Conservation (phyloP, 2,797 vertebrate species). For the Chelon auratus region DNA sequence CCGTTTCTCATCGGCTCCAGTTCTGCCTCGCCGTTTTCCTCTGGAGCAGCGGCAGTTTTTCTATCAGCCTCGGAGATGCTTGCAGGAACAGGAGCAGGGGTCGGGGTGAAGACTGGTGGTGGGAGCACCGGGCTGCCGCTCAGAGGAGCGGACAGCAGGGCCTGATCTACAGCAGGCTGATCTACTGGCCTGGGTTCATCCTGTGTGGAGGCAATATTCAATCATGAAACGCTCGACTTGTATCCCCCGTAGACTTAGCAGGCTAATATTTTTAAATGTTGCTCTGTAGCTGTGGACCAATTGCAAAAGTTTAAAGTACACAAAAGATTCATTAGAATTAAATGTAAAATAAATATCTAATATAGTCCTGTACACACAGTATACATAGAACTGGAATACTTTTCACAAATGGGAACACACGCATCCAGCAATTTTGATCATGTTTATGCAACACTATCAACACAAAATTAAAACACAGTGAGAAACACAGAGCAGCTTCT, state of each 20-base stretch:
- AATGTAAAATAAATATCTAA: background rate
- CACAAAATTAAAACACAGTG: background rate
- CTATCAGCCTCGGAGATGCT: slow-evolving; percentile 72
- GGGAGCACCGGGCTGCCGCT: slow-evolving; percentile 72
- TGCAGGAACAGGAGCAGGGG: slow-evolving; percentile 34
- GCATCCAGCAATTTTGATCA: background rate
- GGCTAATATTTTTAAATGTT: background rate
- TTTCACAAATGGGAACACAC: background rate
- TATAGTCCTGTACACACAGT: background rate
- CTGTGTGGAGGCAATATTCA: slow-evolving; percentile 42
- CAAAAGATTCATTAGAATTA: background rate
- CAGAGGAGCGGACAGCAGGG: slow-evolving; percentile 62
- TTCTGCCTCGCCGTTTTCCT: slow-evolving; percentile 91
- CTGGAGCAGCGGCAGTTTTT: slow-evolving; percentile 74
- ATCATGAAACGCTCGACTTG: background rate
- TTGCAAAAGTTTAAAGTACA: background rate
- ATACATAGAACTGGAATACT: background rate
- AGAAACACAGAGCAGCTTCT: slow-evolving; percentile 7
- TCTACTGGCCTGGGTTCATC: slow-evolving; percentile 84
- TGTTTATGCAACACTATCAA: background rate
- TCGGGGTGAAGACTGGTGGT: slow-evolving; percentile 54
- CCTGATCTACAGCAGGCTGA: slow-evolving; percentile 81
- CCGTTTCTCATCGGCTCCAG: slow-evolving; percentile 90
- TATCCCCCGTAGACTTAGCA: background rate
- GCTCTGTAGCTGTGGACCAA: background rate